phyloP scores from a whole-genome alignment of 2,888 invertebrate species.

The Corbicula japonica region DNA sequence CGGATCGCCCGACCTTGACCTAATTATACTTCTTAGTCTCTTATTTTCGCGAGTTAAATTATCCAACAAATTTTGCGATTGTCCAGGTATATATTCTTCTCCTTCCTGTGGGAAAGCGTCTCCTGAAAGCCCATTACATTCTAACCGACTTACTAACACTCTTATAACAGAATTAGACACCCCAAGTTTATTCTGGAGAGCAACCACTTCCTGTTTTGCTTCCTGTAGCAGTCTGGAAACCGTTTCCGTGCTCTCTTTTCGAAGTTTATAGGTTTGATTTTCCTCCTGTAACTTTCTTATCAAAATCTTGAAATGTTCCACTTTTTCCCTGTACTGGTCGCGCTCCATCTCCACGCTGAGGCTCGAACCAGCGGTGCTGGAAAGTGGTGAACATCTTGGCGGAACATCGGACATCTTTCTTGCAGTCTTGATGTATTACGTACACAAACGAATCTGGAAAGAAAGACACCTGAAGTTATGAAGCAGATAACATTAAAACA shows the following conservation, averaged over 20 bases:
- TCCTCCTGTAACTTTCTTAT: conserved; percentile 73
- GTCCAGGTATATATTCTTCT: conserved; percentile 78
- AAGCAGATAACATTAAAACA: not conserved
- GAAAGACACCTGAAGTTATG: not conserved
- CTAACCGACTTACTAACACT: conserved; percentile 77
- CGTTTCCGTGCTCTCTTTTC: conserved; percentile 78
- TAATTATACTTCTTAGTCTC: conserved; percentile 71
- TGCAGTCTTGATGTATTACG: not conserved
- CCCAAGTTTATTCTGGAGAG: conserved; percentile 66
- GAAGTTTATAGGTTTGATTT: conserved; percentile 71
- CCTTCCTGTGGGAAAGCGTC: conserved; percentile 73
- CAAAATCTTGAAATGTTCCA: conserved; percentile 69
- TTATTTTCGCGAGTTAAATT: conserved; percentile 80
- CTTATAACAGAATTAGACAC: conserved; percentile 73
- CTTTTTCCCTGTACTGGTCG: conserved; percentile 70
- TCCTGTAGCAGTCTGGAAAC: conserved; percentile 78
- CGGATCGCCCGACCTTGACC: conserved; percentile 64
- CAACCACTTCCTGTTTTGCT: conserved; percentile 72
- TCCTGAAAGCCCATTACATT: conserved; percentile 71
- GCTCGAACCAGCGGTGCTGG: conserved; percentile 20
- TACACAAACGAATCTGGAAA: not conserved
- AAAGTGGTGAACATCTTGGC: conserved; percentile 1
- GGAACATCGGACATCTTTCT: conserved; percentile 22
- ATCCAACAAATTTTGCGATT: conserved; percentile 78
- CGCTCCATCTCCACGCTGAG: conserved; percentile 33